phyloP scores from a whole-genome alignment of 2,888 invertebrate genomes.

The Hermaeophaga mercurialis region DNA sequence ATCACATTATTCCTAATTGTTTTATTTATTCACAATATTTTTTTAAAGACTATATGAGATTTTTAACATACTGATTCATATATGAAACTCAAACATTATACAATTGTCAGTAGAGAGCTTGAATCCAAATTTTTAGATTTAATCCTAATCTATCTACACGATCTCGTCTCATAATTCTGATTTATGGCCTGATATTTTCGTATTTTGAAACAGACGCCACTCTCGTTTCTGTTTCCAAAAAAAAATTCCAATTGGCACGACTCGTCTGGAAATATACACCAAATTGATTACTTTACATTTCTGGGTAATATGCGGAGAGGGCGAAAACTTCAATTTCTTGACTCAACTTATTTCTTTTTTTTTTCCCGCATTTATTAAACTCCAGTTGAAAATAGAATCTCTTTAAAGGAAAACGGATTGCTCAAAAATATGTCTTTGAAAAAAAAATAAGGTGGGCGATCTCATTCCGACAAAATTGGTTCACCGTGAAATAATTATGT shows the following conservation, averaged over 20 bases:
- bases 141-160: not conserved
- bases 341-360: not conserved
- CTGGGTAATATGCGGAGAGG: not conserved
- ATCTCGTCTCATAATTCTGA: not conserved
- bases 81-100: no score
- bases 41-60: no score
- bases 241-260: not conserved
- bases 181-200: not conserved
- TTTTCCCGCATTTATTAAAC: not conserved
- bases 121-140: no score
- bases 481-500: no score
- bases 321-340: no score
- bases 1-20: no score
- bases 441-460: no score
- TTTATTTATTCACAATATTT: no score
- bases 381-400: not conserved
- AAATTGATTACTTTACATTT: not conserved
- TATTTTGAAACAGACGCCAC: not conserved
- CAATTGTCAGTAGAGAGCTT: no score
- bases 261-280: not conserved
- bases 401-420: not conserved
- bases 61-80: no score
- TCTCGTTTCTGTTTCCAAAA: not conserved
- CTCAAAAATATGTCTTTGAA: not conserved
- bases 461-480: no score